These are phyloP conservation scores for Platysternon megacephalum DNA, from an alignment of 2,113 vertebrate species.

Conservation along the genomic window DNA sequence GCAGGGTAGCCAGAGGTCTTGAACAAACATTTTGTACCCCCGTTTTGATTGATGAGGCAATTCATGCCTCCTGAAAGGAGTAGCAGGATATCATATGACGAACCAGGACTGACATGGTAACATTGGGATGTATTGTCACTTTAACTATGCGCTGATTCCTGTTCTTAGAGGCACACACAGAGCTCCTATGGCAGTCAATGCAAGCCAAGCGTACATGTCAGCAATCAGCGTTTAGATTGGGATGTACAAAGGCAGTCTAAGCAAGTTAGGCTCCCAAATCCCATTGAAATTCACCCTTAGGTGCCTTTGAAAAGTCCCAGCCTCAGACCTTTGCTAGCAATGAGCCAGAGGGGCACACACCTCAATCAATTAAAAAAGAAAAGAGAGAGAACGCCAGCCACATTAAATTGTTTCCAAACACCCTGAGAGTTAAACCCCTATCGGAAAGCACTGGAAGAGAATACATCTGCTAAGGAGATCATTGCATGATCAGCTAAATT, in stretches of 20 bases:
- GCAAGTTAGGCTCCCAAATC: not conserved
- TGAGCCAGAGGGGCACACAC: conserved; percentile 63
- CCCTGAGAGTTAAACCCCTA: conserved; percentile 58
- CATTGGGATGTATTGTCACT: not conserved
- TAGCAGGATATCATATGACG: not conserved
- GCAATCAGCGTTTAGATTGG: conserved; percentile 17
- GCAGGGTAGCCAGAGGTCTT: not conserved
- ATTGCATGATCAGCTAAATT: conserved; percentile 57
- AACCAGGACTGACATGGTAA: not conserved
- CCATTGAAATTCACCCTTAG: conserved; percentile 31
- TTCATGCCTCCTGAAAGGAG: not conserved
- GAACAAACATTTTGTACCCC: not conserved
- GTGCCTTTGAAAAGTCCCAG: not conserved
- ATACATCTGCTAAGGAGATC: conserved; percentile 68
- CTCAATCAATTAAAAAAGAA: conserved; percentile 51
- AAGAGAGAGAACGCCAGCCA: conserved; percentile 63
- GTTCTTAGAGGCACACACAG: not conserved
- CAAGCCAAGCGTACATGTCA: not conserved
- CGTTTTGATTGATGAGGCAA: not conserved
- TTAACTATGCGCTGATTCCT: not conserved
- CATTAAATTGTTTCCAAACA: conserved; percentile 52
- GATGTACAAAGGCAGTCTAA: conserved; percentile 25
- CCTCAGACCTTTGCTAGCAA: conserved; percentile 23
- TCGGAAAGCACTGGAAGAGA: conserved; percentile 52
- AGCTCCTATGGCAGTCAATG: not conserved